phyloP scores from a whole-genome alignment of 53 echinoderm and acorn worm species.

The Temnopleurus reevesii region DNA sequence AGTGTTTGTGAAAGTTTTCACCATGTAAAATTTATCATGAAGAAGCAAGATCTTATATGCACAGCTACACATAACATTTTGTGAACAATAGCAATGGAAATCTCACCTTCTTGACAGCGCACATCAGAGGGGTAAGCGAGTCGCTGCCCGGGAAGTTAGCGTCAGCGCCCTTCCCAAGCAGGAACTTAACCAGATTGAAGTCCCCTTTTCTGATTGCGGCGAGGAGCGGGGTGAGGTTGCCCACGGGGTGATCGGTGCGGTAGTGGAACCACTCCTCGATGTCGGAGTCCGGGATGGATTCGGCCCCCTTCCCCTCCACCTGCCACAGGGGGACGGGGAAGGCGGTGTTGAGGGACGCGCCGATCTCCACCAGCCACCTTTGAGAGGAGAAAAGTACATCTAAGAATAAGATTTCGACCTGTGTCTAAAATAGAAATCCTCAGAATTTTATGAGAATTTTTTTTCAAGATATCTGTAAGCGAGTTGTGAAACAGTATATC shows the following conservation, averaged over 20 bases:
- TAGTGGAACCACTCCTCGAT: conserved; percentile 72
- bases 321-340: conserved; percentile 67
- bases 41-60: too few relatives aligned
- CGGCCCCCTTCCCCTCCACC: conserved; percentile 8
- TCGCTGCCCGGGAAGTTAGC: conserved; percentile 78
- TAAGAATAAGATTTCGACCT: too few relatives aligned
- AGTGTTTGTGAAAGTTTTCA: too few relatives aligned
- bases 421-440: too few relatives aligned
- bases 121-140: conserved; percentile 89
- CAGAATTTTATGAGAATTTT: too few relatives aligned
- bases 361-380: conserved; percentile 60
- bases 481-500: too few relatives aligned
- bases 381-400: too few relatives aligned
- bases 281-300: background rate
- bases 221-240: conserved; percentile 59
- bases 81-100: too few relatives aligned
- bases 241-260: conserved; percentile 36
- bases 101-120: conserved; percentile 83
- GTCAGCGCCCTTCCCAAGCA: conserved; percentile 83
- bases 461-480: too few relatives aligned
- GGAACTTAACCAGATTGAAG: conserved; percentile 60
- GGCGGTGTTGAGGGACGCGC: conserved; percentile 64
- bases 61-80: too few relatives aligned
- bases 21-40: too few relatives aligned
- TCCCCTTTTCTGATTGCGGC: conserved; percentile 45